Evolutionary conservation across 2,888 invertebrate species (phyloP).

Genomic region (Piscicola geometra): DNA sequence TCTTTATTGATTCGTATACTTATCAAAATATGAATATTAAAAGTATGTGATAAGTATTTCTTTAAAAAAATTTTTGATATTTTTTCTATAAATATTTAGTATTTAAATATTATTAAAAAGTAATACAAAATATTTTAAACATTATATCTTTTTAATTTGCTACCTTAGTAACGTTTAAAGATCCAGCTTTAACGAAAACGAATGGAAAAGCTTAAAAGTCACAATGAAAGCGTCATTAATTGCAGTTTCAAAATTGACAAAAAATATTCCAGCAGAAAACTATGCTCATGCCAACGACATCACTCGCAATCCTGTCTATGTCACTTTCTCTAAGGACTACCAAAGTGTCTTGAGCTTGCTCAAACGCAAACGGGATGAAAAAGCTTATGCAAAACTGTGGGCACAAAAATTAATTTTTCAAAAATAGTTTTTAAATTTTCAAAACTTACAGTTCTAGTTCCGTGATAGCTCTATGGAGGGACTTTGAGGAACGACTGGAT

Average conservation of each 20-base stretch:
- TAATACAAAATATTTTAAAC: too few relatives aligned
- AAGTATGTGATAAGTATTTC: too few relatives aligned
- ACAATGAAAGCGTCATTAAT: conserved; percentile 6
- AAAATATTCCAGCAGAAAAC: not conserved
- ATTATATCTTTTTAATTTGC: too few relatives aligned
- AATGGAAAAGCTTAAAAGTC: not conserved
- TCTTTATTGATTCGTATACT: too few relatives aligned
- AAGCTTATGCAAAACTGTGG: conserved; percentile 8
- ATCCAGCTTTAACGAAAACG: too few relatives aligned
- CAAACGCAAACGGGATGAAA: not conserved
- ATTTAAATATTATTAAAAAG: too few relatives aligned
- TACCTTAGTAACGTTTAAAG: too few relatives aligned
- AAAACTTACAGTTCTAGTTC: not conserved
- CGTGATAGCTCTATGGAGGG: conserved; percentile 13
- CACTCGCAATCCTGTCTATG: conserved; percentile 19
- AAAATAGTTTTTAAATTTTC: not conserved
- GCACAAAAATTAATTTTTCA: not conserved
- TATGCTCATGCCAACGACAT: not conserved
- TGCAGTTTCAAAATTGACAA: not conserved
- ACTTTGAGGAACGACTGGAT: conserved; percentile 25
- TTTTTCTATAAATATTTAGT: too few relatives aligned
- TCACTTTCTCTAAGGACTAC: conserved; percentile 12
- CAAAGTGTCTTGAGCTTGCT: not conserved
- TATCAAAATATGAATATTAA: too few relatives aligned
- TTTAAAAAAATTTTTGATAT: too few relatives aligned